A percentile compares a stretch with the other conserved stretches of the same genome.
Evolutionary conservation across 64 coral and sea anemone species (phyloP).

Genomic region (Stichodactyla helianthus): DNA sequence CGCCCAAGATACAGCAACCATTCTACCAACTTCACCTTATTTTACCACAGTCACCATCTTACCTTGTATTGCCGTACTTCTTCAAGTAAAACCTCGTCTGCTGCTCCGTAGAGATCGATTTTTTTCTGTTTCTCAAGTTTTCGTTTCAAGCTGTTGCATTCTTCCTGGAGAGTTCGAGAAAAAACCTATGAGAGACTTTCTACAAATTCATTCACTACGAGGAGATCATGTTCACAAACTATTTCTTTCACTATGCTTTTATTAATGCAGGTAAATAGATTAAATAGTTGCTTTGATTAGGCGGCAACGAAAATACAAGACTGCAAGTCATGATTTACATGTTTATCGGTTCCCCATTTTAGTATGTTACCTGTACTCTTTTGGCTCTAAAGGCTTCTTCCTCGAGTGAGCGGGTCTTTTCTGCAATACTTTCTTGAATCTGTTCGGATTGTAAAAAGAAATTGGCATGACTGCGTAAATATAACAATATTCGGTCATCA

Average conservation of each 20-base stretch:
- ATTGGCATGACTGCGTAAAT: too few species aligned
- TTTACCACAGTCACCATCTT: background rate
- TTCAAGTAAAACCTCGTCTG: conserved; percentile 89
- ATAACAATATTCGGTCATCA: too few species aligned
- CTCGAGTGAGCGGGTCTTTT: conserved; percentile 79
- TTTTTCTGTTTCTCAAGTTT: conserved; percentile 96
- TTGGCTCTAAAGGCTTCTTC: conserved; percentile 86
- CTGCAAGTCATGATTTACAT: background rate
- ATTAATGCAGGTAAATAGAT: too few species aligned
- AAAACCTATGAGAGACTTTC: too few species aligned
- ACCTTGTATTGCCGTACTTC: conserved; percentile 91
- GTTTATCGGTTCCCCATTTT: too few species aligned
- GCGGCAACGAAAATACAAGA: background rate
- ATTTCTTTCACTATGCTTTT: too few species aligned
- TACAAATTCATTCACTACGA: too few species aligned
- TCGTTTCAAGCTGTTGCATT: conserved; percentile 79
- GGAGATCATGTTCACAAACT: too few species aligned
- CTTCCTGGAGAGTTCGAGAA: conserved; percentile 44
- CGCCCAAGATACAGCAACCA: too few species aligned
- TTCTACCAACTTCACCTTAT: too few species aligned
- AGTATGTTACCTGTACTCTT: conserved; percentile 68
- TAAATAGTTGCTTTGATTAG: background rate
- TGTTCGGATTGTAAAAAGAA: conserved; percentile 1
- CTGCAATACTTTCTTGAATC: conserved; percentile 76
- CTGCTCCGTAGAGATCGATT: conserved; percentile 88